These are phyloP conservation scores for Prionailurus bengalensis DNA, from an alignment of 2,113 vertebrate species.

Conservation along the genomic window DNA sequence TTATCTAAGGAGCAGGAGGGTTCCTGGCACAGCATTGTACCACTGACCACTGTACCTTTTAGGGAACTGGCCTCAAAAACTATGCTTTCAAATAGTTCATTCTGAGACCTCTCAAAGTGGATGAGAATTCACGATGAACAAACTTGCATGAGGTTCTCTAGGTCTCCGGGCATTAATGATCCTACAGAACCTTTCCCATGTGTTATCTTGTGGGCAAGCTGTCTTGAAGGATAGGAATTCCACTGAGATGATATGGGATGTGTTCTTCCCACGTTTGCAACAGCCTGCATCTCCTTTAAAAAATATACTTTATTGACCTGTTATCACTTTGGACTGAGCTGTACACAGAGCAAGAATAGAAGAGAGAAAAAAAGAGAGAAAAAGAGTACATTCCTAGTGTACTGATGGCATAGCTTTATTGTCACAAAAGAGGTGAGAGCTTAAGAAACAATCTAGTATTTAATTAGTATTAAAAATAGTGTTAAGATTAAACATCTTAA, in stretches of 20 bases:
- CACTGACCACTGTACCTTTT: neutral
- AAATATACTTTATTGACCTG: neutral
- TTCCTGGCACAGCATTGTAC: neutral
- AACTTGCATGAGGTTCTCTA: neutral
- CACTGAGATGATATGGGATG: neutral
- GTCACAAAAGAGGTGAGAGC: neutral
- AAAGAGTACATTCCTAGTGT: neutral
- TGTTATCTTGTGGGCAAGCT: neutral
- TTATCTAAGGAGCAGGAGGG: neutral
- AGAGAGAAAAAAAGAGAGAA: neutral
- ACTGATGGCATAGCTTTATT: neutral
- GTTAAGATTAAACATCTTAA: constrained; percentile 19
- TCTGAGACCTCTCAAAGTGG: neutral
- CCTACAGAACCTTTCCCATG: neutral
- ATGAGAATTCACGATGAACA: neutral
- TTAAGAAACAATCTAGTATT: neutral
- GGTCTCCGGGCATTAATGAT: neutral
- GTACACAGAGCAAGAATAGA: neutral
- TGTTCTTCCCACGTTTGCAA: neutral
- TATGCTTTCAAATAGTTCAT: neutral
- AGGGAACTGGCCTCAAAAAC: neutral
- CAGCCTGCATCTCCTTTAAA: neutral
- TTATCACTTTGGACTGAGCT: constrained; percentile 36
- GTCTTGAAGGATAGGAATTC: constrained; percentile 37
- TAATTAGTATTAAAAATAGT: constrained; percentile 18